A percentile compares a stretch with the other conserved stretches of the same genome.
Evolutionary conservation across 2,888 invertebrate genomes (phyloP).

Genomic region (Catocala sponsa): DNA sequence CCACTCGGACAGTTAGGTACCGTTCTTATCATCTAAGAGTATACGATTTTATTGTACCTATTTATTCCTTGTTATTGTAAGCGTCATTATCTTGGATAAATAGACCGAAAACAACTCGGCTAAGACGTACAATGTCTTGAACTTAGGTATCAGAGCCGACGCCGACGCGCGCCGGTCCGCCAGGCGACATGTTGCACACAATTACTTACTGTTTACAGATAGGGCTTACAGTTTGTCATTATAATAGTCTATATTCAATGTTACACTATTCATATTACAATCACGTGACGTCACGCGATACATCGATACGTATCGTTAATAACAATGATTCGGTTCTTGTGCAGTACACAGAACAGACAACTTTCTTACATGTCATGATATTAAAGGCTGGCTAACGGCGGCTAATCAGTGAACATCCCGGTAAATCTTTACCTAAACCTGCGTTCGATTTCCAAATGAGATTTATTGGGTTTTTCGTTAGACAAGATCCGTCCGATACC

Average conservation of each 20-base stretch:
- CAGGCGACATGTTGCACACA: slow-evolving; percentile 26
- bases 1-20: neutral
- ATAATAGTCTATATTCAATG: neutral
- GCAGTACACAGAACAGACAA: too few relatives aligned
- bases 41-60: neutral
- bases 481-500: too few relatives aligned
- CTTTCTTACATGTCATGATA: too few relatives aligned
- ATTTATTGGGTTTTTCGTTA: too few relatives aligned
- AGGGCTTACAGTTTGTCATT: slow-evolving; percentile 21
- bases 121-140: slow-evolving; percentile 47
- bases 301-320: neutral
- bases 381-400: too few relatives aligned
- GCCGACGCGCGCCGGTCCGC: slow-evolving; percentile 38
- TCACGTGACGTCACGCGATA: slow-evolving; percentile 32
- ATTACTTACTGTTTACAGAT: slow-evolving; percentile 31
- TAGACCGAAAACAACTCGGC: slow-evolving; percentile 26
- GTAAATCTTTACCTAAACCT: too few relatives aligned
- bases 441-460: too few relatives aligned
- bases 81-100: slow-evolving; percentile 22
- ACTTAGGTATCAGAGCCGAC: slow-evolving; percentile 41
- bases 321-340: too few relatives aligned
- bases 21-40: neutral
- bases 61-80: slow-evolving; percentile 21
- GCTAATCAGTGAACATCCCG: too few relatives aligned
- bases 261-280: slow-evolving; percentile 12